phyloP scores from a whole-genome alignment of 2,113 vertebrate genomes.

The Ancistrus triradiatus region DNA sequence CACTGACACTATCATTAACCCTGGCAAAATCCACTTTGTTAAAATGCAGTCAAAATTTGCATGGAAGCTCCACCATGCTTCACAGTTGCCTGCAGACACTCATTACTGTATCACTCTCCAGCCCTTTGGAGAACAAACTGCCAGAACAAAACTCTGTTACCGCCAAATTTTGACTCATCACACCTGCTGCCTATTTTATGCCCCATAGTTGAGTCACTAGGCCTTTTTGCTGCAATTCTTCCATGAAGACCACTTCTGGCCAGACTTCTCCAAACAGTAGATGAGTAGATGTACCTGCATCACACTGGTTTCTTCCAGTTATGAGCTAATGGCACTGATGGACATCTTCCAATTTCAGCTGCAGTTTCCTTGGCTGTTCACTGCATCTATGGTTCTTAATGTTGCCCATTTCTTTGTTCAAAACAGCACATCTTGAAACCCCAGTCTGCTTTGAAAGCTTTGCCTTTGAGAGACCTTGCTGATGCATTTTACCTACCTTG shows the following conservation, averaged over 20 bases:
- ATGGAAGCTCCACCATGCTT: too few relatives aligned
- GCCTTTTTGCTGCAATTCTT: constrained; percentile 2
- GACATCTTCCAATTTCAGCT: too few relatives aligned
- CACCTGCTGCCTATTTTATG: not conserved
- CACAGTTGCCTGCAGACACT: not conserved
- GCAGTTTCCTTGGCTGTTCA: too few relatives aligned
- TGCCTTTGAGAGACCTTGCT: too few relatives aligned
- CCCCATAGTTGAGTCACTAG: not conserved
- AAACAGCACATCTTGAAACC: too few relatives aligned
- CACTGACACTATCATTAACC: not conserved
- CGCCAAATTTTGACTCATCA: not conserved
- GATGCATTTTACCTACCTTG: too few relatives aligned
- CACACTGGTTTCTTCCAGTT: too few relatives aligned
- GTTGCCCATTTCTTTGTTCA: too few relatives aligned
- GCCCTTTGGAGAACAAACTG: not conserved
- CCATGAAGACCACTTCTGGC: not conserved
- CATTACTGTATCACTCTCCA: not conserved
- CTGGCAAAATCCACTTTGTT: not conserved
- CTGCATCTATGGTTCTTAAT: too few relatives aligned
- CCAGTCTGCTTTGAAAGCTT: too few relatives aligned
- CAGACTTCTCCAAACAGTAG: constrained; percentile 1
- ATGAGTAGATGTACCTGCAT: not conserved
- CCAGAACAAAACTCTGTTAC: not conserved
- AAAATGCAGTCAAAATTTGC: not conserved
- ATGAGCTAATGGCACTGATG: too few relatives aligned